Evolutionary conservation across 2,797 vertebrate genomes (phyloP).

Genomic region (Rachycentron canadum): DNA sequence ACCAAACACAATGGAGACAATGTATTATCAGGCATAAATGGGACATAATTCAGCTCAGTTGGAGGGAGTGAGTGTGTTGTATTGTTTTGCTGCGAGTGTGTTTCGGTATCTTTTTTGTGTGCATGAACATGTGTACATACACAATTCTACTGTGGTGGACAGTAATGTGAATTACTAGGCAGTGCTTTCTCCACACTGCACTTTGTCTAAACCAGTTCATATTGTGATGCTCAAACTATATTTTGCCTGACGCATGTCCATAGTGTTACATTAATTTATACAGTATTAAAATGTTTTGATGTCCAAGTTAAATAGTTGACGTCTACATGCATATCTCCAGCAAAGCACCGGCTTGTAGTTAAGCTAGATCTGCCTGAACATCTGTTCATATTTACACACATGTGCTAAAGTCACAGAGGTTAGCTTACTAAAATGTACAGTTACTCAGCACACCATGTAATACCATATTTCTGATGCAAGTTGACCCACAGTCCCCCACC

Average conservation of each 20-base stretch:
- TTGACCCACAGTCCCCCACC: conserved; percentile 5
- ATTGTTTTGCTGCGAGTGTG: not conserved
- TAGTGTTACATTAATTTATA: not conserved
- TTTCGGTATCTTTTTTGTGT: not conserved
- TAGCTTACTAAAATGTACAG: conserved; percentile 55
- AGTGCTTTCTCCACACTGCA: not conserved
- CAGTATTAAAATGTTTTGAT: not conserved
- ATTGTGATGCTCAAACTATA: not conserved
- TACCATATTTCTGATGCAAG: conserved; percentile 28
- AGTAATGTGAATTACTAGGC: not conserved
- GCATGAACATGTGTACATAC: not conserved
- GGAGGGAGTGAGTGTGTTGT: not conserved
- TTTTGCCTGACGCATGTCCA: not conserved
- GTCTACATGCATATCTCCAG: conserved; percentile 23
- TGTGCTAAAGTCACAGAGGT: conserved; percentile 60
- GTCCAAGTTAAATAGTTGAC: conserved; percentile 12
- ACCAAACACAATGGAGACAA: not conserved
- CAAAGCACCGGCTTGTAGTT: conserved; percentile 54
- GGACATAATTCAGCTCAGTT: not conserved
- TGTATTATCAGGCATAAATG: not conserved
- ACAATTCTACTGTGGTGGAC: not conserved
- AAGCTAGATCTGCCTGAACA: conserved; percentile 65
- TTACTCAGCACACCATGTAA: conserved; percentile 26
- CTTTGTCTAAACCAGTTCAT: not conserved
- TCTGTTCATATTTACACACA: conserved; percentile 76